Base-by-base conservation (phyloP, 2,888 invertebrate species). In the Apocheima hispidaria region DNA sequence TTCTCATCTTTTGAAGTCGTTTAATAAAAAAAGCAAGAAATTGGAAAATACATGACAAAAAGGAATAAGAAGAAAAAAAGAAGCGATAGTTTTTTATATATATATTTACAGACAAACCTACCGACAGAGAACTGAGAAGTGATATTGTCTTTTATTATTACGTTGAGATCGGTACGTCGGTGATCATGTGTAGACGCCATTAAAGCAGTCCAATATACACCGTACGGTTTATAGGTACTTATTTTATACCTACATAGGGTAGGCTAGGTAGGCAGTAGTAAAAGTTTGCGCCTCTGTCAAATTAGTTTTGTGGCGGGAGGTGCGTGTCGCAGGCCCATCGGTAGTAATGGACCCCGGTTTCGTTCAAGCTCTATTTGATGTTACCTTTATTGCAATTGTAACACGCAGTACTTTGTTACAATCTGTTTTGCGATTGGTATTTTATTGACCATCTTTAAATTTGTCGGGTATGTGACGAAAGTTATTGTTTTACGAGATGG, bases 361-460 rank as follows among this genome's bases (percentile, higher is more conserved):
- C 41, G 43, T 57, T 38, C 33, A 10, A 38, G 30, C 14, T 52
- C 48, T 40, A 41, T 59, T 59, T 48, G 48, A 59, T 53, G 35
- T 35, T 18, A 16, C 35, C 14, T 33, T 54, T 48, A 59, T 53
- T 46, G 53, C 28, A 35, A 48, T 57, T 3, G 23, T 28, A 16
- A 16, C 50, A 38, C 50, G 38, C 36, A 38, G 6, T 38, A 38
- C 44, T 44, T 44, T 44, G 44, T 44, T 44, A 16, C 4, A 16
- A 44, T 28, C 44, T 44, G 38, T 50, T 21, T 28, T 38, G 26
- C 16, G 50, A 38, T 50, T 9, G 38, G 21, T 36, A 21, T 28
- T 38, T 50, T 38, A 50, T 38, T 10, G 38, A 26, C 26, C 38
- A 12, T 4, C 50, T 16, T 12, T 3, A 23, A 38, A 35, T n/a